Base-by-base conservation (phyloP, 2,888 invertebrate species). In the Stegophylla sp. region DNA sequence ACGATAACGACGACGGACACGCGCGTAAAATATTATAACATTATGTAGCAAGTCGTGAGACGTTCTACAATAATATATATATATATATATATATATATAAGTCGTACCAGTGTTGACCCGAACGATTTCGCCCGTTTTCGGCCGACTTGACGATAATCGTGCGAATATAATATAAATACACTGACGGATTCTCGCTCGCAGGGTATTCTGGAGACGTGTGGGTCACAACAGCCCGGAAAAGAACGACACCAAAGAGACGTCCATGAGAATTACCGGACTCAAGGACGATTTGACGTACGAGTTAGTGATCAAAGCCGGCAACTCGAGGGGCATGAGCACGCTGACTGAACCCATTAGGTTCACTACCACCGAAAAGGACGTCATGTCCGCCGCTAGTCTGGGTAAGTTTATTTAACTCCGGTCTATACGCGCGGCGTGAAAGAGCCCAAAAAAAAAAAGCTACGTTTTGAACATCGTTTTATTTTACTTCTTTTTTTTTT, bases 281-380 rank as follows among this genome's bases (percentile, higher is more conserved):
- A 90, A 91, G 85, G 92, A 93, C 83, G 92, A 92, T 84, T 89
- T 91, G 67, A 88, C 90, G 1, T 95, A 95, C 86, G 94, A 94
- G 86, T 90, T 93, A 84, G 92, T 93, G 1, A 91, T 94, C 0
- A 94, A 94, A 86, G 93, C 94, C 34, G 93, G 93, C 74, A 95
- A 94, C 86, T 90, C 90, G 83, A 89, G 90, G 84, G 93, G 93
- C 88, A 93, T 93, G 51, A 94, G 94, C 69, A 90, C 92, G 1
- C 89, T 93, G 64, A 92, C 93, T 41, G 90, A 90, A 63, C 91
- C 94, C 3, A 88, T 93, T 82, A 89, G 90, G 86, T 94, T 94
- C 87, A 91, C 92, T 28, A 91, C 93, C 74, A 91, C 91, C 17
- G 93, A 93, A 72, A 92, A 92, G 85, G 91, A 92, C 86, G 88